Conservation (phyloP, 2,888 invertebrate genomes). For the Temnothorax unifasciatus region DNA sequence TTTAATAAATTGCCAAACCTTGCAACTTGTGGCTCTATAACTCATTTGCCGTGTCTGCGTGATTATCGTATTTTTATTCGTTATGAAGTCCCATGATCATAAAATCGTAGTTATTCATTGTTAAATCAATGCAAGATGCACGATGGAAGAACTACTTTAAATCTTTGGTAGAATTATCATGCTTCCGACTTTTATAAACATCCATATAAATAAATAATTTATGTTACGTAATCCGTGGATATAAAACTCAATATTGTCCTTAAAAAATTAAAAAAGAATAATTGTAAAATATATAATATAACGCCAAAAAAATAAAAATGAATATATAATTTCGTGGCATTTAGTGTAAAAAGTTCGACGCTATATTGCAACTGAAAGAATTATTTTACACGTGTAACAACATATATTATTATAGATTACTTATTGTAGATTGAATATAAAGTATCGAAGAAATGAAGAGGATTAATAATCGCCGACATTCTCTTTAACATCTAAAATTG, state of each 20-base stretch:
- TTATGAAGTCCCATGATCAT: neutral
- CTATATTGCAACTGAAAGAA: neutral
- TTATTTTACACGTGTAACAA: constrained; percentile 1
- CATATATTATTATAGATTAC: neutral
- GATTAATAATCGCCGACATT: neutral
- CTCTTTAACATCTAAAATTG: constrained; percentile 17
- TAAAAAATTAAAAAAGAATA: neutral
- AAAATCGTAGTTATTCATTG: constrained; percentile 53
- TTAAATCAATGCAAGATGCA: constrained; percentile 42
- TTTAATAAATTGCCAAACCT: neutral
- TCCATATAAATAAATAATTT: constrained; percentile 11
- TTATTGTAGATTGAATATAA: neutral
- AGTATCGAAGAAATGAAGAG: neutral
- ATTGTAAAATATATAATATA: neutral
- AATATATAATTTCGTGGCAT: neutral
- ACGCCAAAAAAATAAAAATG: constrained; percentile 11
- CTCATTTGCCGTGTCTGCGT: too few relatives aligned
- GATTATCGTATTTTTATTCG: constrained; percentile 7
- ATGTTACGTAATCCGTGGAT: neutral
- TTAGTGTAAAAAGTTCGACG: constrained; percentile 11
- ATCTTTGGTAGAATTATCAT: neutral
- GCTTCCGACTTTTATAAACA: neutral
- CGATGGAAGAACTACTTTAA: neutral
- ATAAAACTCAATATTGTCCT: neutral
- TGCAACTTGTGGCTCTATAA: neutral